Evolutionary conservation across 2,797 vertebrate genomes (phyloP), one percentile per base, ranked within the genome.

Genomic region (Carduelis carduelis): DNA sequence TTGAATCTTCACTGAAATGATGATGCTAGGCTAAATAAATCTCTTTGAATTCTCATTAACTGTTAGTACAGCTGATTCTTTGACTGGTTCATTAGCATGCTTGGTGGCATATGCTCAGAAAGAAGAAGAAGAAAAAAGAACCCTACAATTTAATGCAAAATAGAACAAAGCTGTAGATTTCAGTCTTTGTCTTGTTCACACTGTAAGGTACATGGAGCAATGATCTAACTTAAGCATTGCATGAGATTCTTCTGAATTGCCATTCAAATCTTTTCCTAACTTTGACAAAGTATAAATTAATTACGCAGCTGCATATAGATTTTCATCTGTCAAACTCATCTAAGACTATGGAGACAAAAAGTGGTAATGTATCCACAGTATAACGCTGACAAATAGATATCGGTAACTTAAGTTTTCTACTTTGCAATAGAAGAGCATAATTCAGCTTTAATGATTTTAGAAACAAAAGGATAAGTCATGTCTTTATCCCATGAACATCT

Each of bases 31-130:
- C 96, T 95, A 93, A 87, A 97, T 95, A 96, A 96, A 93, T 95
- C 90, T 75, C 91, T 94, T 95, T 95, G 94, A 97, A 94, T 93
- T 94, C 83, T 97, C 94, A 85, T 96, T 97, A 97, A 96, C 87
- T 93, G 79, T 93, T 97, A 91, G 93, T 87, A 96, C 91, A 95
- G 90, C 81, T 97, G 98, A 98, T 97, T 97, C 95, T 97, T 97
- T 97, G 97, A 96, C 92, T 97, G 66, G 71, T 89, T 98, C 96
- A 94, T 97, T 92, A 95, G 79, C 95, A 97, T 97, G 95, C 81
- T 97, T 96, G 68, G 75, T 59, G 89, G 91, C 95, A 96, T 96
- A 96, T 97, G 91, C 96, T 97, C 93, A 90, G 95, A 94, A 92
- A 89, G 52, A 68, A 96, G 89, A 95, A 83, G 84, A 70, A 75